phyloP scores from a whole-genome alignment of 2,113 vertebrate species.

The Miniopterus natalensis region DNA sequence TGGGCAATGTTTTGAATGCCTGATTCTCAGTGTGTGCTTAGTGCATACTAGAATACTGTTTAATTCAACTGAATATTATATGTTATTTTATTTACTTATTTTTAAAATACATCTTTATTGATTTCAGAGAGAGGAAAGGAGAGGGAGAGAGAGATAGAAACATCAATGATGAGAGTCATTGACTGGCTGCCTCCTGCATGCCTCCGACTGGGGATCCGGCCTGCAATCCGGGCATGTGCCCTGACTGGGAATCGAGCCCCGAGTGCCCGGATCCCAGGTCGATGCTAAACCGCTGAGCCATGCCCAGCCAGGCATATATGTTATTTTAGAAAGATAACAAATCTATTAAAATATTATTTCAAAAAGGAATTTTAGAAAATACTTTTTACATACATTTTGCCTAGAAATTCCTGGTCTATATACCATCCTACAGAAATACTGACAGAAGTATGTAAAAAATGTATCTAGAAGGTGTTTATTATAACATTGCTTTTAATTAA shows the following conservation, averaged over 20 bases:
- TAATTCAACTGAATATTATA: background rate
- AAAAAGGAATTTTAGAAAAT: slow-evolving; percentile 2
- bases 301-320: no score
- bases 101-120: no score
- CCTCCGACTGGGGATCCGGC: no score
- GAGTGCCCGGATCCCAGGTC: no score
- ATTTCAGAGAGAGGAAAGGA: no score
- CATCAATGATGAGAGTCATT: no score
- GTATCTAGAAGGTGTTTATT: background rate
- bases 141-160: no score
- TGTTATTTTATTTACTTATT: background rate
- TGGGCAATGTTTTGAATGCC: background rate
- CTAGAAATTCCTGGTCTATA: background rate
- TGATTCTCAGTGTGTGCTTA: background rate
- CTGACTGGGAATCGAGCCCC: no score
- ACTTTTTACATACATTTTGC: background rate
- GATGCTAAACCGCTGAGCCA: no score
- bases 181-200: no score
- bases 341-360: background rate
- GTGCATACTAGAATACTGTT: background rate
- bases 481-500: background rate
- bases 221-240: no score
- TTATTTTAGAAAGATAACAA: background rate
- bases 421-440: background rate
- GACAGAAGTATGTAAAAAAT: background rate